Conservation (phyloP, 2,888 invertebrate species). For the Zygogramma bicolorata region DNA sequence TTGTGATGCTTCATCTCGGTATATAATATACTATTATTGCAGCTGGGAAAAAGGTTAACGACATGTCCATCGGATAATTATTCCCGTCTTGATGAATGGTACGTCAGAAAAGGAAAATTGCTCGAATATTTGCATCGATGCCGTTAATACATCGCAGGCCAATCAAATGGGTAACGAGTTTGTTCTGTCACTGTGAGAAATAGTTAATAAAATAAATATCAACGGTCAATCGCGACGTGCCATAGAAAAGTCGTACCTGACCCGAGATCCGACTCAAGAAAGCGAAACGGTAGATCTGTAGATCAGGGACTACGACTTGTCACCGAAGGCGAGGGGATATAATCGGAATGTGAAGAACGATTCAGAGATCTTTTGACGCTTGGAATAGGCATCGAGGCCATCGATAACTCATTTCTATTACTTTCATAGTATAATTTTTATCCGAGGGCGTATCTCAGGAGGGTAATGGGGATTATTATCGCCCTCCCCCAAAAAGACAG, state of each 20-base stretch:
- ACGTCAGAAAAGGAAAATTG: neutral
- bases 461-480: no score
- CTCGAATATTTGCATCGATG: constrained; percentile 1
- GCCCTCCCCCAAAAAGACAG: no score
- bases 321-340: neutral
- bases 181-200: constrained; percentile 8
- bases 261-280: neutral
- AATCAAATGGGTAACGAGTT: constrained; percentile 4
- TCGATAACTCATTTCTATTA: no score
- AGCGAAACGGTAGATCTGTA: neutral
- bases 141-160: neutral
- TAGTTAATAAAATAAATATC: constrained; percentile 11
- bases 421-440: no score
- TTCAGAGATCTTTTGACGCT: neutral
- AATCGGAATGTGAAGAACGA: neutral
- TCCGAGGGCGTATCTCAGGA: no score
- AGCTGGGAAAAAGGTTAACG: neutral
- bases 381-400: neutral
- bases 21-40: neutral
- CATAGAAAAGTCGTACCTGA: neutral
- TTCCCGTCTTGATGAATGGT: neutral
- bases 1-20: no score
- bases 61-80: neutral
- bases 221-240: constrained; percentile 9
- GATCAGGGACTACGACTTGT: neutral